phyloP scores from a whole-genome alignment of 1,140 invertebrate species.

The Glossosoma conforme region DNA sequence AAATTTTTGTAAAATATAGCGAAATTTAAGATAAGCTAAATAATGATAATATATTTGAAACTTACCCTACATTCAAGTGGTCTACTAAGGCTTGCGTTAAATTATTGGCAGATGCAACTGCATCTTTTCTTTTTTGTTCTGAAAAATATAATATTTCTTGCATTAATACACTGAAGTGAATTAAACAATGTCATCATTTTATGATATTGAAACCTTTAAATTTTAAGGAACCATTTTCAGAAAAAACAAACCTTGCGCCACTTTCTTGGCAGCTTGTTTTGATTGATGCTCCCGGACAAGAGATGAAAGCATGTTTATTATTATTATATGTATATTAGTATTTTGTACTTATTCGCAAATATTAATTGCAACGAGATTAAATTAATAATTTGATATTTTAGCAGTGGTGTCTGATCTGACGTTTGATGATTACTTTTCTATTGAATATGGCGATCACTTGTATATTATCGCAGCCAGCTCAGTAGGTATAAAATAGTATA shows the following conservation, averaged over 20 bases:
- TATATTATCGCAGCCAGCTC: no score
- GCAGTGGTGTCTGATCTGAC: no score
- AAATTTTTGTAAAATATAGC: no score
- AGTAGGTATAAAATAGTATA: no score
- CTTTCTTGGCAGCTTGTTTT: slow-evolving; percentile 70
- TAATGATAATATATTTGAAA: no score
- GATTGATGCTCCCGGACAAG: slow-evolving; percentile 84
- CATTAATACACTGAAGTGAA: slow-evolving; percentile 21
- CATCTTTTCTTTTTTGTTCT: slow-evolving; percentile 92
- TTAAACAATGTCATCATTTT: slow-evolving; percentile 14
- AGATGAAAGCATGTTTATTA: slow-evolving; percentile 67
- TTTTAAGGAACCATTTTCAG: no score
- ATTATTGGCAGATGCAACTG: slow-evolving; percentile 83
- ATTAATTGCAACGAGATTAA: no score
- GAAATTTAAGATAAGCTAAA: no score
- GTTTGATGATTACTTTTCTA: no score
- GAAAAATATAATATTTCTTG: slow-evolving; percentile 39
- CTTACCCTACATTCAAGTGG: slow-evolving; percentile 94
- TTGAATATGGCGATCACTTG: no score
- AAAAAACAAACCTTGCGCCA: slow-evolving; percentile 69
- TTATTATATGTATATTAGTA: slow-evolving; percentile 24
- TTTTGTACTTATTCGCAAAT: no score
- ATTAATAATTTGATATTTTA: no score
- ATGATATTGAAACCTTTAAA: slow-evolving; percentile 12
- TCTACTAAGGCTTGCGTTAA: slow-evolving; percentile 92